These are phyloP conservation scores for Mesocricetus auratus DNA, from an alignment of 2,113 vertebrate genomes.

Conservation along the genomic window DNA sequence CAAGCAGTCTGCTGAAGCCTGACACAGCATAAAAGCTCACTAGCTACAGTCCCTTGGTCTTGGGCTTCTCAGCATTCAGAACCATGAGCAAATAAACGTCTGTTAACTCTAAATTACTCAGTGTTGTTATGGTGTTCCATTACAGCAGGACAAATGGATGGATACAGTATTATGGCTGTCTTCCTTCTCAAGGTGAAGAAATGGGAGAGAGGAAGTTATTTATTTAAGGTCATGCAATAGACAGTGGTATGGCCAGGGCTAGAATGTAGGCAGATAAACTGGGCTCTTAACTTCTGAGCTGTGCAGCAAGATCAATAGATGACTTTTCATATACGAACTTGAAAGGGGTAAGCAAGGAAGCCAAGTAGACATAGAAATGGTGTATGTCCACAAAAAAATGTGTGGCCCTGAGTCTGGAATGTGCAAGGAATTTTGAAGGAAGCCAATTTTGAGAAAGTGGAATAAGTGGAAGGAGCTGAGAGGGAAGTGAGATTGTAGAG, in stretches of 20 bases:
- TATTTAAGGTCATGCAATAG: background rate
- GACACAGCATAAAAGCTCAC: background rate
- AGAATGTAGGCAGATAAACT: background rate
- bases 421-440: background rate
- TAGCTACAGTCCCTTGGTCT: background rate
- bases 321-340: constrained; percentile 16
- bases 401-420: background rate
- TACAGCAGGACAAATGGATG: background rate
- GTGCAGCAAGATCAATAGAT: background rate
- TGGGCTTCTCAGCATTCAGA: background rate
- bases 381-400: background rate
- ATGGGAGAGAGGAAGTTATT: background rate
- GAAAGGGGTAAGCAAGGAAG: background rate
- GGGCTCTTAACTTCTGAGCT: background rate
- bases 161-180: background rate
- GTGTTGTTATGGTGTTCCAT: background rate
- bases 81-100: background rate
- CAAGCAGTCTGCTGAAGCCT: background rate
- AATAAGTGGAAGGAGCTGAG: background rate
- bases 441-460: background rate
- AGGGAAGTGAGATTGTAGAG: background rate
- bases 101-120: background rate
- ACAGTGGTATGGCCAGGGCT: background rate
- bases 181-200: constrained; percentile 9
- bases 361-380: background rate